phyloP scores from a whole-genome alignment of 2,888 invertebrate genomes.

The Mayetiola destructor region DNA sequence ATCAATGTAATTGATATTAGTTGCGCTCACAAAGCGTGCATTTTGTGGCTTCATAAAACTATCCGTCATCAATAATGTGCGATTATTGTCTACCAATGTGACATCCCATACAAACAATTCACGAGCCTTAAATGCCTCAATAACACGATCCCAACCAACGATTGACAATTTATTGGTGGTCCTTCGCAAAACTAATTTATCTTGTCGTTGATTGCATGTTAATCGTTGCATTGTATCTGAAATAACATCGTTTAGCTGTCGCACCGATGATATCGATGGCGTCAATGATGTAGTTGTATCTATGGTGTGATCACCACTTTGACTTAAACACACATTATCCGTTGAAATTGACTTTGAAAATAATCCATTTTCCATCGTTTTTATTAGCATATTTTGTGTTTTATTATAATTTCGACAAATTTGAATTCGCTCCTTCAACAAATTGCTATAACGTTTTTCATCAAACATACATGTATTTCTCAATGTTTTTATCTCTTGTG shows the following conservation, averaged over 20 bases:
- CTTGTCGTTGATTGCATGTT: background rate
- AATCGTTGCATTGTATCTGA: background rate
- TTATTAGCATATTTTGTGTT: conserved; percentile 2
- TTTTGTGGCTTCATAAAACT: conserved; percentile 30
- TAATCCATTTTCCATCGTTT: background rate
- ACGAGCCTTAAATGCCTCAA: conserved; percentile 28
- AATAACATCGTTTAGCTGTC: background rate
- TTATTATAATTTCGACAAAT: background rate
- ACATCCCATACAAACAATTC: conserved; percentile 31
- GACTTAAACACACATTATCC: too few species aligned
- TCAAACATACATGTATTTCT: background rate
- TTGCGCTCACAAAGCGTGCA: conserved; percentile 27
- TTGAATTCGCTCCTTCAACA: background rate
- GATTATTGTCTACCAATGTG: conserved; percentile 20
- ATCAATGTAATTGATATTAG: conserved; percentile 25
- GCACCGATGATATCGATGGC: background rate
- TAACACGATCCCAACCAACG: conserved; percentile 19
- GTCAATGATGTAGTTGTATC: too few species aligned
- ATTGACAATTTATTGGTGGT: conserved; percentile 17
- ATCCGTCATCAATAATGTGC: conserved; percentile 28
- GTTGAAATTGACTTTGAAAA: too few species aligned
- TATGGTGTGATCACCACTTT: too few species aligned
- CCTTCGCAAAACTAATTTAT: conserved; percentile 25
- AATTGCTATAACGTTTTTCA: background rate
- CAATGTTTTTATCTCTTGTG: background rate